Evolutionary conservation across 2,888 invertebrate genomes (phyloP), one percentile per base, ranked within the genome.

Genomic region (Alentia gelatinosa): DNA sequence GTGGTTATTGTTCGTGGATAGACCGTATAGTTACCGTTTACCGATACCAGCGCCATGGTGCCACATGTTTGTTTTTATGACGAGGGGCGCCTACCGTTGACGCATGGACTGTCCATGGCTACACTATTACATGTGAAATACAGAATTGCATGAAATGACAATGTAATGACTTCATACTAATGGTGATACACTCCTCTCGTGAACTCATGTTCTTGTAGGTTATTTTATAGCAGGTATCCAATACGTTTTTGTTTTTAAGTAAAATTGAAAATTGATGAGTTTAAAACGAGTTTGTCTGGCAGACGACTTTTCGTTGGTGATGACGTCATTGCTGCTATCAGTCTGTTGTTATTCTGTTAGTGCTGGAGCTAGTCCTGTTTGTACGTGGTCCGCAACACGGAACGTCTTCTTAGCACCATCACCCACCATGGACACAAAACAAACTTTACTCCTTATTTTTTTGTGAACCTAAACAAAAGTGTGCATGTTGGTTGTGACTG

Each of bases 121-220:
- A 79, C 39, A 74, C 30, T 35, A 12, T 79, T 79, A 79, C 15
- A 19, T 79, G 79, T 79, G 79, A 79, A 79, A 75, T n/a, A 79
- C 35, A 19, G 35, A 33, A 39, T 79, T 79, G 79, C 79, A 79
- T 79, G 79, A 79, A 79, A 79, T 79, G 12, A n/a, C 79, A 79
- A 79, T 68, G 68, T n/a, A 68, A 79, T 35, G 79, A 37, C 37
- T 37, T 15, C 26, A 9, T 19, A 63, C 63, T 5, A 5, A 19
- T 39, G 79, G 37, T 35, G 79, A 37, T 79, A 37, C 79, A 37
- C 35, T 37, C 79, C 19, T 37, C 9, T 35, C 15, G 37, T 79
- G 26, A 26, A 1, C 12, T 68, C 74, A 1, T 79, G 79, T 37
- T 79, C 39, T 23, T 79, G 79, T 79, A 23, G 19, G 3, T 39